phyloP scores from a whole-genome alignment of 1,140 invertebrate genomes.

The Bacillus rossius region DNA sequence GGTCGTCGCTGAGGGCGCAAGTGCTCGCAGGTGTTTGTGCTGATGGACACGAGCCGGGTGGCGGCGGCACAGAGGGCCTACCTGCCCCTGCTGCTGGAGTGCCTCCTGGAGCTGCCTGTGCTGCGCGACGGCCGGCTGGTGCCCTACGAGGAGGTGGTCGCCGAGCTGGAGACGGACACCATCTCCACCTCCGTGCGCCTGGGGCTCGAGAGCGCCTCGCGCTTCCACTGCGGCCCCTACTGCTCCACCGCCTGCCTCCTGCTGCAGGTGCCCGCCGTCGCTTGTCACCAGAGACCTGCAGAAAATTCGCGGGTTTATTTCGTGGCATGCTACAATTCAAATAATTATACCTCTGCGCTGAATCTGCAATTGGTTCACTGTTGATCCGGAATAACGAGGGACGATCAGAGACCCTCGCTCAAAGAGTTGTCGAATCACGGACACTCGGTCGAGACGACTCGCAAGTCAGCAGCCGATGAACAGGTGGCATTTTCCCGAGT shows the following conservation, averaged over 20 bases:
- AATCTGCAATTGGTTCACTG: too few relatives aligned
- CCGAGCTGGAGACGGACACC: slow-evolving; percentile 67
- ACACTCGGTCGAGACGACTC: too few relatives aligned
- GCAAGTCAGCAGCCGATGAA: too few relatives aligned
- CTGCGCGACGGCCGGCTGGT: slow-evolving; percentile 50
- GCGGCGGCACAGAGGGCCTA: slow-evolving; percentile 56
- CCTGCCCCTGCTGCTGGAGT: slow-evolving; percentile 64
- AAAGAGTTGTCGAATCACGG: too few relatives aligned
- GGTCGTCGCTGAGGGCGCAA: too few relatives aligned
- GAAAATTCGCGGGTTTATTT: too few relatives aligned
- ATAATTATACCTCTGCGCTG: too few relatives aligned
- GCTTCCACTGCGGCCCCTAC: slow-evolving; percentile 58
- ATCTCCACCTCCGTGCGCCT: slow-evolving; percentile 51
- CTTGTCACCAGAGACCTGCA: neutral
- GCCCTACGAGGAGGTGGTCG: slow-evolving; percentile 68
- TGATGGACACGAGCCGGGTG: slow-evolving; percentile 67
- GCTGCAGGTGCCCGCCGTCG: slow-evolving; percentile 7
- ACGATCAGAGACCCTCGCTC: too few relatives aligned
- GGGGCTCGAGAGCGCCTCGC: slow-evolving; percentile 48
- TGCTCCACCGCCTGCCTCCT: slow-evolving; percentile 51
- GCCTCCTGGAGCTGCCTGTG: slow-evolving; percentile 61
- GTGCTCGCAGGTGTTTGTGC: slow-evolving; percentile 48
- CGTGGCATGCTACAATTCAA: too few relatives aligned
- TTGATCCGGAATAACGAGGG: too few relatives aligned
- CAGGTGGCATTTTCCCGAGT: too few relatives aligned